phyloP scores from a whole-genome alignment of 2,113 vertebrate species.

The Salvelinus sp. region DNA sequence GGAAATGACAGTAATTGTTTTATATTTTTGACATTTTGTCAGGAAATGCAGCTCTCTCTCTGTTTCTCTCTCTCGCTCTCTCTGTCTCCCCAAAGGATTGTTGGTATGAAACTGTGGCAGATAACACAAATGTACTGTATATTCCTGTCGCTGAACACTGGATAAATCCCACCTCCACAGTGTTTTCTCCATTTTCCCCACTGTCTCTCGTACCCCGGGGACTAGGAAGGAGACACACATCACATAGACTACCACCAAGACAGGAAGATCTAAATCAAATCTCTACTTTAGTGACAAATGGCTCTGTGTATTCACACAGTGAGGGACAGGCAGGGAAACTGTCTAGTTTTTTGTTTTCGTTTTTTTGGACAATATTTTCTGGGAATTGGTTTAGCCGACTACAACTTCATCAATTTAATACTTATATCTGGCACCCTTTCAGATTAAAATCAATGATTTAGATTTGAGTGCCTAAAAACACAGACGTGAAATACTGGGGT shows the following conservation, averaged over 20 bases:
- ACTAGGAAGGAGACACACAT: background rate
- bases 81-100: background rate
- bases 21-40: too few relatives aligned
- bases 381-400: too few relatives aligned
- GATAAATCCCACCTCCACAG: background rate
- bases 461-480: conserved; percentile 34
- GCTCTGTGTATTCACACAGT: background rate
- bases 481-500: conserved; percentile 51
- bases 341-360: too few relatives aligned
- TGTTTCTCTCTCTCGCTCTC: too few relatives aligned
- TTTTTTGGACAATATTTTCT: too few relatives aligned
- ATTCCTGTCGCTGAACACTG: background rate
- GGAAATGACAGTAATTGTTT: too few relatives aligned
- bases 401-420: too few relatives aligned
- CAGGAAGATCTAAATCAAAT: background rate
- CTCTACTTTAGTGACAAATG: background rate
- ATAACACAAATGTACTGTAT: background rate
- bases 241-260: background rate
- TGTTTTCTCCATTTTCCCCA: background rate
- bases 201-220: background rate
- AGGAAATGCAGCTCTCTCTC: too few relatives aligned
- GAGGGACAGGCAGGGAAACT: background rate
- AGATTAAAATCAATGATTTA: conserved; percentile 59
- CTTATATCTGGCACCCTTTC: too few relatives aligned
- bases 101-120: background rate